These are phyloP conservation scores for Tolypeutes matacus DNA, from an alignment of 2,797 vertebrate species.

Conservation along the genomic window DNA sequence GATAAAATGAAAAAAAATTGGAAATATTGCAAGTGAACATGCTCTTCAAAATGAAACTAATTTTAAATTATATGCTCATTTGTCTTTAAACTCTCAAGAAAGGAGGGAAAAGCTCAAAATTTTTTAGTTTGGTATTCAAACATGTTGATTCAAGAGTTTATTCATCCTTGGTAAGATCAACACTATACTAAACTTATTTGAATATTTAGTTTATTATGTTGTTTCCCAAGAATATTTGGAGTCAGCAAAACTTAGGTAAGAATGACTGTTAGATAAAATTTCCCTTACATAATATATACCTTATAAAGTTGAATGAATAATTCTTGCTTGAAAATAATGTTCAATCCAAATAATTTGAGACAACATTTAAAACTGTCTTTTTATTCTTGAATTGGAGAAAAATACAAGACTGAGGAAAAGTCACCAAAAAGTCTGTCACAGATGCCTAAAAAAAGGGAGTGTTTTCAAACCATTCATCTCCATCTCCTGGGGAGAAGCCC, in stretches of 20 bases:
- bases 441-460: not conserved
- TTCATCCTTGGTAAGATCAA: not conserved
- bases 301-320: not conserved
- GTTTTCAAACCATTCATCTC: not conserved
- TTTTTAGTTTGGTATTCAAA: not conserved
- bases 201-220: not conserved
- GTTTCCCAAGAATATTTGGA: conserved; percentile 53
- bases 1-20: not conserved
- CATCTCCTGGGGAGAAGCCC: not conserved
- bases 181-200: not conserved
- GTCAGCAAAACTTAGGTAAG: not conserved
- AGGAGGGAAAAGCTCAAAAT: not conserved
- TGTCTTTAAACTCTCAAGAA: not conserved
- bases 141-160: not conserved
- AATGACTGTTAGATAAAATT: not conserved
- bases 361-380: not conserved
- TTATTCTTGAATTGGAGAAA: not conserved
- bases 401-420: not conserved
- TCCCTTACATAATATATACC: not conserved
- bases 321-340: not conserved
- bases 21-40: conserved; percentile 34
- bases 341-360: not conserved
- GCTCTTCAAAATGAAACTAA: conserved; percentile 59
- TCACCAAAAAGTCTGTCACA: not conserved
- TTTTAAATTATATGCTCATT: not conserved